Evolutionary conservation across 1,140 invertebrate genomes (phyloP).

Genomic region (Hestina assimilis): DNA sequence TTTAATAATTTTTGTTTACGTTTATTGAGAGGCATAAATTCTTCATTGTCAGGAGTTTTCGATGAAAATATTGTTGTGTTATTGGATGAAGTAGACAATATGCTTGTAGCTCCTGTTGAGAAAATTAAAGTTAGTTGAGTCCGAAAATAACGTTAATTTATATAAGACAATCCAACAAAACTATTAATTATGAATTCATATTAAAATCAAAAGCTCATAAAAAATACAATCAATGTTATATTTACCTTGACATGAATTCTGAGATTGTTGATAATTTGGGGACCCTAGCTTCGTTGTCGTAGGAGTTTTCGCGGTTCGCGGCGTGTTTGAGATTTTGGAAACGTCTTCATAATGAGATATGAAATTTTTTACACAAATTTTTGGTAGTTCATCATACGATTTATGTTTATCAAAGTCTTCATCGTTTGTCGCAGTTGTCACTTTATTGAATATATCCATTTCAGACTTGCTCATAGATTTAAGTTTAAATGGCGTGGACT

Average conservation of each 20-base stretch:
- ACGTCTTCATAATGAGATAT: slow-evolving; percentile 67
- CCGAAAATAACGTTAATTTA: no score
- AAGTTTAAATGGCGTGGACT: slow-evolving; percentile 28
- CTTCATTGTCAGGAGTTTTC: slow-evolving; percentile 1
- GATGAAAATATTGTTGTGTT: background rate
- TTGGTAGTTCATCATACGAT: slow-evolving; percentile 68
- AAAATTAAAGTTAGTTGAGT: no score
- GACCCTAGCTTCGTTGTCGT: slow-evolving; percentile 10
- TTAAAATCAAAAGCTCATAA: background rate
- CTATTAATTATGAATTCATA: background rate
- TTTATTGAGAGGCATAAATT: background rate
- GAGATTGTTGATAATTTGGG: slow-evolving; percentile 19
- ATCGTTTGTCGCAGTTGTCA: slow-evolving; percentile 29
- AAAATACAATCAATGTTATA: background rate
- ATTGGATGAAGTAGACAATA: background rate
- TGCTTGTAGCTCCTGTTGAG: slow-evolving; percentile 36
- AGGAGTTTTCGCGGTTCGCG: slow-evolving; percentile 30
- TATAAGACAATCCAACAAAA: no score
- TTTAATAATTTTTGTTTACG: slow-evolving; percentile 20
- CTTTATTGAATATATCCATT: slow-evolving; percentile 71
- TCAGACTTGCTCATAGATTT: slow-evolving; percentile 68
- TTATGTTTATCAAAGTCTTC: slow-evolving; percentile 62
- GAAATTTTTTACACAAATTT: slow-evolving; percentile 64
- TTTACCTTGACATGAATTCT: slow-evolving; percentile 47
- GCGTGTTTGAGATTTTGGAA: slow-evolving; percentile 42